These are phyloP conservation scores for Xylocampa areola DNA, from an alignment of 2,888 invertebrate species.

Conservation along the genomic window DNA sequence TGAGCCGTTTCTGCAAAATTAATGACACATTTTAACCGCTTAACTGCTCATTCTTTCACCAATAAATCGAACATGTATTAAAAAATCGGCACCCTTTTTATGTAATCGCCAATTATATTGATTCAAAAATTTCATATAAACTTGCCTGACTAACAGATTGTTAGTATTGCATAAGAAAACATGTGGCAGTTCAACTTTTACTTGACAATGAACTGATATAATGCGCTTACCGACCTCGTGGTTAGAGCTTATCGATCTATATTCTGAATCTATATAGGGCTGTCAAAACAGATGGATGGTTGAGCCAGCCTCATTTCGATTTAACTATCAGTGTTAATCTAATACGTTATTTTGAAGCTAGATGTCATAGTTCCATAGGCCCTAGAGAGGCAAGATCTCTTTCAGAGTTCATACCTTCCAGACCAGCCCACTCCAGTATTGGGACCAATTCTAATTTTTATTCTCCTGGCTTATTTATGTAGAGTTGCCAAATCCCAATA, in stretches of 20 bases:
- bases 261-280: conserved; percentile 43
- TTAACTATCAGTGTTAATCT: no score
- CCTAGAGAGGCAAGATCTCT: no score
- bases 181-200: conserved; percentile 70
- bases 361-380: no score
- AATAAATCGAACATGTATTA: not conserved
- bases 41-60: conserved; percentile 1
- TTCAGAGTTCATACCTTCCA: no score
- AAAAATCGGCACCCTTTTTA: not conserved
- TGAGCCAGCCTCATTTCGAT: not conserved
- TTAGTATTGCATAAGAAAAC: conserved; percentile 52
- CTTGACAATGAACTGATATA: conserved; percentile 75
- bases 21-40: not conserved
- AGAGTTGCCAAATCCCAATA: no score
- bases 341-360: no score
- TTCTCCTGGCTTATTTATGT: no score
- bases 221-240: conserved; percentile 67
- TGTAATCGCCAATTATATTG: conserved; percentile 6
- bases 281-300: conserved; percentile 24
- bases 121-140: conserved; percentile 17
- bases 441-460: no score
- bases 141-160: conserved; percentile 38
- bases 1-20: not conserved
- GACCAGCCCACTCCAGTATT: no score
- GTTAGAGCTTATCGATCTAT: conserved; percentile 51